Percentiles rank a stretch among this genome's conserved stretches.
phyloP scores from a whole-genome alignment of 2,797 vertebrate genomes.

The Sylvia borin region DNA sequence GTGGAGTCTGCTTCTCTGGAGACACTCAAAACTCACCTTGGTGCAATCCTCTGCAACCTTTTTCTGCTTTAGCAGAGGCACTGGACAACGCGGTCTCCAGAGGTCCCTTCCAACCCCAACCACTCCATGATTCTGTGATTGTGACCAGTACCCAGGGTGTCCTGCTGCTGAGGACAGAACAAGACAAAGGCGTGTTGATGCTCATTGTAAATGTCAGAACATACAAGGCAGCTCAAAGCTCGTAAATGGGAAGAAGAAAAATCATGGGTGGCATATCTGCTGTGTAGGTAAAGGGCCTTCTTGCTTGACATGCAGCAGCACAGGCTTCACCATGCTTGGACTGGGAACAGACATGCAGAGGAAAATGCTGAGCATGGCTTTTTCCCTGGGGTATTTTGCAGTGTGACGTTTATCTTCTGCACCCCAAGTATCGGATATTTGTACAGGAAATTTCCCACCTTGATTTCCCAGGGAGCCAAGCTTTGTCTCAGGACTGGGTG shows the following conservation, averaged over 20 bases:
- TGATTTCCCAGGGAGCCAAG: background rate
- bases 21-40: background rate
- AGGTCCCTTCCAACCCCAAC: background rate
- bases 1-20: background rate
- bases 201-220: background rate
- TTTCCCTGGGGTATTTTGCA: background rate
- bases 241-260: background rate
- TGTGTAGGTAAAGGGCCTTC: background rate
- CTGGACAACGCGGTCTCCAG: background rate
- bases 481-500: background rate
- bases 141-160: fast-evolving
- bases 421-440: background rate
- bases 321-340: background rate
- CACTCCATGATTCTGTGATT: background rate
- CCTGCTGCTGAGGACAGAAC: background rate
- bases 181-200: background rate
- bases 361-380: background rate
- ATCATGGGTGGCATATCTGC: fast-evolving
- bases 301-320: fast-evolving
- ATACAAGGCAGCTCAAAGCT: background rate
- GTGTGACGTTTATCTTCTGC: background rate
- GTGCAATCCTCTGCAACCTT: background rate
- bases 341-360: background rate
- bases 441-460: background rate
- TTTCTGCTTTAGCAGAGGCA: background rate